A percentile compares a stretch with the other conserved stretches of the same genome.
Evolutionary conservation across 2,113 vertebrate species (phyloP).

Genomic region (Stigmatopora argus): DNA sequence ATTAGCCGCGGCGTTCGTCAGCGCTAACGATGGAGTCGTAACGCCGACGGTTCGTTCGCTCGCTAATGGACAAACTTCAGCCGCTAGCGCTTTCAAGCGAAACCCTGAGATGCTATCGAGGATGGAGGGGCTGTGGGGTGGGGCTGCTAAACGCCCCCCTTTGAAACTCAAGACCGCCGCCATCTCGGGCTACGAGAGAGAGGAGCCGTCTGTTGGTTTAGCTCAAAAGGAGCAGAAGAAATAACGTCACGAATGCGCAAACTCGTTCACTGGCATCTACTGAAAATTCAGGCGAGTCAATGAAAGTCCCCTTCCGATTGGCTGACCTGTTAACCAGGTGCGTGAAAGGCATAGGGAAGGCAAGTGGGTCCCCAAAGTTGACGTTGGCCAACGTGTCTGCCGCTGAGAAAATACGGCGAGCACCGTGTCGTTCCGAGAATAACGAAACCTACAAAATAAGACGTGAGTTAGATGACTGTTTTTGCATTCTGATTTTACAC

Average conservation of each 20-base stretch:
- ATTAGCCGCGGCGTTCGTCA: conserved; percentile 52
- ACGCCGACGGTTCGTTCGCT: conserved; percentile 40
- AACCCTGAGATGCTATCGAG: conserved; percentile 48
- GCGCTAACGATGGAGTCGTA: conserved; percentile 29
- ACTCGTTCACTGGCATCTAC: no score
- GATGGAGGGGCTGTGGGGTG: conserved; percentile 23
- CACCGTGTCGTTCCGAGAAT: conserved; percentile 26
- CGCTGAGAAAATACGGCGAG: conserved; percentile 56
- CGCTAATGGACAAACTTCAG: conserved; percentile 71
- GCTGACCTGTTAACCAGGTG: conserved; percentile 70
- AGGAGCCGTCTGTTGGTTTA: conserved; percentile 71
- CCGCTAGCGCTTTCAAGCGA: conserved; percentile 68
- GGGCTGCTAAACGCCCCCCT: conserved; percentile 64
- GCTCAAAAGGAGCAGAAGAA: conserved; percentile 27
- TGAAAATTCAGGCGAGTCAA: neutral
- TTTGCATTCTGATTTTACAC: no score
- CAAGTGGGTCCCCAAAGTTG: conserved; percentile 49
- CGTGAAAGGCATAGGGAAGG: conserved; percentile 40
- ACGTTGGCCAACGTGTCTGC: conserved; percentile 60
- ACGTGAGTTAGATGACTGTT: no score
- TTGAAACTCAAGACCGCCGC: conserved; percentile 67
- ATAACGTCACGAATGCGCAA: no score
- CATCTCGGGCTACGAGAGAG: conserved; percentile 62
- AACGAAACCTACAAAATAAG: neutral
- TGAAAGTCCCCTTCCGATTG: conserved; percentile 57